Evolutionary conservation across 2,888 invertebrate genomes (phyloP).

Genomic region (Heterodera filipjevi): DNA sequence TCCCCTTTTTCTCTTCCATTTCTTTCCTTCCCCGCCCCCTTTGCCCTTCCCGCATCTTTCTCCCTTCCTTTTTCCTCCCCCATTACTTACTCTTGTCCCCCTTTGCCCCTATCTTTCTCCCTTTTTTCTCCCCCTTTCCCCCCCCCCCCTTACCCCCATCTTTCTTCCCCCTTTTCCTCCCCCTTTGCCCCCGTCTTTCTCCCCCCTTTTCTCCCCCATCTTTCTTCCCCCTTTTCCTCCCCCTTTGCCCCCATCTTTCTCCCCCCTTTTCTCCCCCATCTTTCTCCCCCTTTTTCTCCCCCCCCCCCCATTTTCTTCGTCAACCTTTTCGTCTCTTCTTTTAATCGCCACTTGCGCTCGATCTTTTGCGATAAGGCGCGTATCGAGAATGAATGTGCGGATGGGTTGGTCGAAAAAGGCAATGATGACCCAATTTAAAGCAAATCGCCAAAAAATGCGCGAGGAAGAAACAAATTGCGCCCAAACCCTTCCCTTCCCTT

Average conservation of each 20-base stretch:
- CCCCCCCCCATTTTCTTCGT: not conserved
- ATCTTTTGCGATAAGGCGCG: slow-evolving; percentile 9
- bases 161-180: not conserved
- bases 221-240: not conserved
- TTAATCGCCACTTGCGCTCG: not conserved
- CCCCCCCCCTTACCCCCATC: no score
- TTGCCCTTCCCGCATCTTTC: no score
- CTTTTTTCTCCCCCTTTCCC: no score
- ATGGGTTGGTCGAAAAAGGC: not conserved
- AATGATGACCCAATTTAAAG: slow-evolving; percentile 7
- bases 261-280: not conserved
- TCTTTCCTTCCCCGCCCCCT: not conserved
- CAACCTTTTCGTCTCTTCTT: not conserved
- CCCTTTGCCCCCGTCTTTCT: not conserved
- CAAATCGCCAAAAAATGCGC: slow-evolving; percentile 10
- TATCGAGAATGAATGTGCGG: not conserved
- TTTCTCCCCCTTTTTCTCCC: not conserved
- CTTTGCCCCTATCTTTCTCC: no score
- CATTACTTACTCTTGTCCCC: no score
- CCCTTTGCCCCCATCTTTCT: not conserved
- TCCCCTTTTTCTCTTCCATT: not conserved
- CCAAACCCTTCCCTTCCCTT: slow-evolving; percentile 1
- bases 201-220: not conserved
- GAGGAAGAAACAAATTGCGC: slow-evolving; percentile 6
- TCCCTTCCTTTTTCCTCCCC: no score